Conservation (phyloP, 2,113 vertebrate species). For the Microcebus murinus region DNA sequence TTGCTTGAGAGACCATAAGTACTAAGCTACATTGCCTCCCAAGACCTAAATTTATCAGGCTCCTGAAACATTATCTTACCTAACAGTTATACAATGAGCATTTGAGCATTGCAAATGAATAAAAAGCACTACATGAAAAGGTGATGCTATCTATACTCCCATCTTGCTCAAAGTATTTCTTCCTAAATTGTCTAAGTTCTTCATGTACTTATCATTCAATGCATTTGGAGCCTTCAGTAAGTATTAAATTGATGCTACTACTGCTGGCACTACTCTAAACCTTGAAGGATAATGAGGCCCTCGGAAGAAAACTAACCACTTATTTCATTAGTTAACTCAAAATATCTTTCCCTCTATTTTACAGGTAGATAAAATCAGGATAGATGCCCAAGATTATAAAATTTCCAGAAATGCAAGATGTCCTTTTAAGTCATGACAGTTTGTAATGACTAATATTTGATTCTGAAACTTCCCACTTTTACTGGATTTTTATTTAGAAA, state of each 20-base stretch:
- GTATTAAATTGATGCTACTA: not conserved
- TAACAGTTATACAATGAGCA: not conserved
- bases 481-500: not conserved
- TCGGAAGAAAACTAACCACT: not conserved
- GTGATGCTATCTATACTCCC: not conserved
- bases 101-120: constrained; percentile 16
- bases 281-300: not conserved
- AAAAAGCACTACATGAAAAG: constrained; percentile 14
- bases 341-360: not conserved
- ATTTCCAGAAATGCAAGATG: not conserved
- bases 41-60: not conserved
- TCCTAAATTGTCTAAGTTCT: not conserved
- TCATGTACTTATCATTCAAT: not conserved
- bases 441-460: not conserved
- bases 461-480: not conserved
- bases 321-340: constrained; percentile 23
- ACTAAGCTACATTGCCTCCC: not conserved
- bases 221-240: not conserved
- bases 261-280: not conserved
- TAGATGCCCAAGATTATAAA: not conserved
- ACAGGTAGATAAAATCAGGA: not conserved
- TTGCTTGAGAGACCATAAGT: not conserved
- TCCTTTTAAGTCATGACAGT: not conserved
- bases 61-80: not conserved
- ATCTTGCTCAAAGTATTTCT: not conserved